A percentile compares a stretch with the other conserved stretches of the same genome.
phyloP scores from a whole-genome alignment of 2,888 invertebrate species.

The Epinotia demarniana region DNA sequence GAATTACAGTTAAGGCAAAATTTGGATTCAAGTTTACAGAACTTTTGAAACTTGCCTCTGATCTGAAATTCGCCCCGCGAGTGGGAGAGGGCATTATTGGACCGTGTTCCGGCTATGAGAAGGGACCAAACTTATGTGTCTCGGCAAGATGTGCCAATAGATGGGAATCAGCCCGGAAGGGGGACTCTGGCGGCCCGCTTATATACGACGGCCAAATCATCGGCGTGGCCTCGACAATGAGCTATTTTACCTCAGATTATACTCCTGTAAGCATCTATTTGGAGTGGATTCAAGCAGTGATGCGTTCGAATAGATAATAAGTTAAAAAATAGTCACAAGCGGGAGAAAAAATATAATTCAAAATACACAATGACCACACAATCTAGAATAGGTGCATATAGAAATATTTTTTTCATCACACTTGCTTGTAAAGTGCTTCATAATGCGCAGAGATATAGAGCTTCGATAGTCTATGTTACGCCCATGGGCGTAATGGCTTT shows the following conservation, averaged over 20 bases:
- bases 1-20: neutral
- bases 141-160: neutral
- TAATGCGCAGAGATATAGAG: no score
- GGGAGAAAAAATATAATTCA: no score
- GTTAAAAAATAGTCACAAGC: neutral
- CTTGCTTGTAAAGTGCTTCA: no score
- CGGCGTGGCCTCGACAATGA: neutral
- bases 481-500: no score
- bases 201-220: neutral
- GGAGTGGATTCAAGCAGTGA: neutral
- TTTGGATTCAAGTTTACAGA: neutral
- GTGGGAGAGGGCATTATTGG: neutral
- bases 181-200: neutral
- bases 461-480: no score
- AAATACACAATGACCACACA: no score
- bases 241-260: neutral
- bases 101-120: neutral
- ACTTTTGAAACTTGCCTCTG: neutral
- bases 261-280: neutral
- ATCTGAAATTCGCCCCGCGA: neutral
- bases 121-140: neutral
- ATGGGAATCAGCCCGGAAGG: neutral
- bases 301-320: neutral
- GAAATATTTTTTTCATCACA: no score
- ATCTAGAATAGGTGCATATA: no score